Conservation (phyloP, 2,888 invertebrate genomes). For the Chloroclysta siterata region DNA sequence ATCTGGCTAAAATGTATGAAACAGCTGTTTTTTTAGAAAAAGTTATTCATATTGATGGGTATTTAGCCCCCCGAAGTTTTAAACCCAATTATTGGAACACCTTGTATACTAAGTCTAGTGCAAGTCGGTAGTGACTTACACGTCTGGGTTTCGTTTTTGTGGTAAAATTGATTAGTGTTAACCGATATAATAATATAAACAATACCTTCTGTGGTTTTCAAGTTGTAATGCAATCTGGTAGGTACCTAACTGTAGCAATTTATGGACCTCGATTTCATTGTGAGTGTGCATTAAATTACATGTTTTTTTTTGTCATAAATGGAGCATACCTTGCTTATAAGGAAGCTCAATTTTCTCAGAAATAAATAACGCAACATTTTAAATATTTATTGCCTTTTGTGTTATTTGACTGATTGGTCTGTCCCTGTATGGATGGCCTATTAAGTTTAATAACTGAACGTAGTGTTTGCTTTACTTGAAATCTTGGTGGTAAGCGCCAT, state of each 20-base stretch:
- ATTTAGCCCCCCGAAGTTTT: too few species aligned
- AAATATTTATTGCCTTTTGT: constrained; percentile 34
- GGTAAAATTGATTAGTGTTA: not conserved
- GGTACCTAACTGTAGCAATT: constrained; percentile 14
- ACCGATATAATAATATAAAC: constrained; percentile 5
- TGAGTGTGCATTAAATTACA: constrained; percentile 42
- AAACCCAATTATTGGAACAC: too few species aligned
- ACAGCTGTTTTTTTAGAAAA: too few species aligned
- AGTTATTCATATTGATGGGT: too few species aligned
- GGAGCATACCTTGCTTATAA: constrained; percentile 42
- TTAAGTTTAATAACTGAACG: constrained; percentile 24
- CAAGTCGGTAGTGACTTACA: not conserved
- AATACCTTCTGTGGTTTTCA: constrained; percentile 21
- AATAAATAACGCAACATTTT: constrained; percentile 27
- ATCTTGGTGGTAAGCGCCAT: not conserved
- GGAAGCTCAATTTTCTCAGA: constrained; percentile 36
- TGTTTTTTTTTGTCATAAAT: constrained; percentile 42
- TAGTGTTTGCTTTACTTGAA: constrained; percentile 4
- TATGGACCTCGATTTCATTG: constrained; percentile 36
- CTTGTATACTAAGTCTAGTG: too few species aligned
- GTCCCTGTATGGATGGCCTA: constrained; percentile 18
- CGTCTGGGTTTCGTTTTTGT: not conserved
- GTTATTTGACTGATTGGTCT: constrained; percentile 31
- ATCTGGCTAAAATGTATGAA: too few species aligned
- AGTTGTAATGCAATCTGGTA: constrained; percentile 10